Evolutionary conservation across 2,113 vertebrate species (phyloP), one percentile per base, ranked within the genome.

Genomic region (Hippocampus abdominalis): DNA sequence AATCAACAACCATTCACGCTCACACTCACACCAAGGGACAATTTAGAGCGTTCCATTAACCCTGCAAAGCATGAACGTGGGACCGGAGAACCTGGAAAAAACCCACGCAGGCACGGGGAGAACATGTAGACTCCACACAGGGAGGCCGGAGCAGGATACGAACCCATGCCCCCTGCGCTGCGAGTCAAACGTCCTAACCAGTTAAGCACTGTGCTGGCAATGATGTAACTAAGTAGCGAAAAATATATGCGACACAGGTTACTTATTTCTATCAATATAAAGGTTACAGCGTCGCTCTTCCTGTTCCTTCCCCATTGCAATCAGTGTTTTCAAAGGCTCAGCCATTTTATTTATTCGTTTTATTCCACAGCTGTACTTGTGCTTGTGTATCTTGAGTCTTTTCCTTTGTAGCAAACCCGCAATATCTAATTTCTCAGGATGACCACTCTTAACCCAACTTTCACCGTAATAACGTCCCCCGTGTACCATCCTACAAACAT

Each of bases 401-500:
- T 60, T 60, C 15, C 1, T 20, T 42, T 53, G 9, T 36, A 66
- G 63, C 39, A 70, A 63, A 72, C 59, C 68, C 69, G 23, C 39
- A 80, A 60, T 64, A 84, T 27, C 32, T 78, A 78, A 42, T 79
- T 82, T 70, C 57, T 60, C 68, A 82, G 70, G 82, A 64, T 73
- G 66, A 81, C 79, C 70, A 74, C 78, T 82, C 75, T 67, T 67
- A 67, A 70, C 70, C 66, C 15, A 64, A 64, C 42, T 64, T 64
- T 59, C 68, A 69, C 73, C 44, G 60, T 83, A 82, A 84, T 78
- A 80, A 73, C 27, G 72, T 89, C 86, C 82, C 82, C 63, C 46
- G 78, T 80, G 85, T 81, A 75, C 75, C 80, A 72, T 82, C 78
- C 81, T 83, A 87, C 87, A 84, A 84, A 89, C 79, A 89, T 90